Base-by-base conservation (phyloP, 2,113 vertebrate genomes). In the Lethenteron reissneri region DNA sequence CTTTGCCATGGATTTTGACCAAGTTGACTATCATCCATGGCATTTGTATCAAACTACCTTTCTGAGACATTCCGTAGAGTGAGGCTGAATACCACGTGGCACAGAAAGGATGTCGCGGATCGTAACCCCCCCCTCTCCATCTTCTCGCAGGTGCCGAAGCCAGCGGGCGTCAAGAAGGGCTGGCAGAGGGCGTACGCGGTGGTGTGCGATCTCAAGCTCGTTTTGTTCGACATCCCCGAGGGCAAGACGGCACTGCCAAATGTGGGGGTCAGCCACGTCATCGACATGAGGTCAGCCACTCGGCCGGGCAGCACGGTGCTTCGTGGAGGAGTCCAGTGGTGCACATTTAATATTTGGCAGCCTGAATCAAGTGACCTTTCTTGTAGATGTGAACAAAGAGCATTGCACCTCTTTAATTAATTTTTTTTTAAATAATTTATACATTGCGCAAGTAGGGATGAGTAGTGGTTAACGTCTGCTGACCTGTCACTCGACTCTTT, bases 171-270 rank as follows among this genome's bases (percentile, higher is more conserved):
- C 74, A 99, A 99, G 82, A 96, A 89, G 74, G 94, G 92, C 6
- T 99, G 94, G 94, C 94, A 99, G 75, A 83, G 92, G 77, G 87
- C 90, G 0, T 74, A 90, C 77, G 90, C 90, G 14, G 87, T 99
- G 56, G 88, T 99, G 21, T 99, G 91, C 72, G 94, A 99, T 81
- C 97, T 97, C 81, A 99, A 95, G 73, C 81, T 99, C 19, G 96
- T 99, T 78, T 82, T 99, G 1, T 99, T 95, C 4, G 94, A 99
- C 69, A 79, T 95, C 74, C 85, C 87, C 57, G 94, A 99, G 82
- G 88, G 90, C 74, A 97, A 92, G 79, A 75, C 83, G 1, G 86
- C 88, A 2, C 89, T 86, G 74, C 90, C 91, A 21, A 88, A 86
- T 9, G 86, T 90, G 9, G 57, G 88, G 11, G 87, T 97, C 78